Conservation (phyloP, 2,888 invertebrate genomes). For the Meliscaeva auricollis region DNA sequence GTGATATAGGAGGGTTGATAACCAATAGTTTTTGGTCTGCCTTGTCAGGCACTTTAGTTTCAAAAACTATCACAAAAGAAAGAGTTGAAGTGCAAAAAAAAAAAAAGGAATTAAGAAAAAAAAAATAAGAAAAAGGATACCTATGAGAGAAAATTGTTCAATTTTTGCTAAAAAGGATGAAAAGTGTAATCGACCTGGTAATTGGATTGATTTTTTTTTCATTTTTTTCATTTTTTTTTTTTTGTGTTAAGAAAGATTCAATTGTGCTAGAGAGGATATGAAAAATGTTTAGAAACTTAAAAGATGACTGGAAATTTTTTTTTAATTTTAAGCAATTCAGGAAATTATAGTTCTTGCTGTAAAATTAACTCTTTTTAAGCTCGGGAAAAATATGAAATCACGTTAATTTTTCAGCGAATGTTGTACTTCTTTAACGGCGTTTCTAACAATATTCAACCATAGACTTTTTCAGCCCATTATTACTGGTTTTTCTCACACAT, state of each 20-base stretch:
- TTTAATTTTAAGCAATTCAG: neutral
- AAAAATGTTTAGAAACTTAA: neutral
- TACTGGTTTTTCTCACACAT: too few species aligned
- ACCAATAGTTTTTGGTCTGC: conserved; percentile 5
- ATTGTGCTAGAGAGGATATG: neutral
- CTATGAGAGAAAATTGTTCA: conserved; percentile 31
- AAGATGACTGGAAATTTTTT: neutral
- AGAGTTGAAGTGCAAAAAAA: conserved; percentile 11
- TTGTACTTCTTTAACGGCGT: too few species aligned
- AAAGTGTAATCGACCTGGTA: conserved; percentile 47
- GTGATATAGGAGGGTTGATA: too few species aligned
- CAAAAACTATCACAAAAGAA: conserved; percentile 5
- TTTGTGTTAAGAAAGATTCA: neutral
- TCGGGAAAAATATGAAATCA: too few species aligned
- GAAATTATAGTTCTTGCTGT: neutral
- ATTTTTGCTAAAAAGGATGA: conserved; percentile 39
- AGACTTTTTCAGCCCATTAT: too few species aligned
- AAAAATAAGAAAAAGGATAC: neutral
- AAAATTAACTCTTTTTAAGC: too few species aligned
- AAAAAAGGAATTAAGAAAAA: neutral
- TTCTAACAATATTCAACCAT: too few species aligned
- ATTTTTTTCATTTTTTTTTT: neutral
- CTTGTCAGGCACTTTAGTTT: conserved; percentile 17
- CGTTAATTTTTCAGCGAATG: too few species aligned
- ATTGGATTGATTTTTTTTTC: conserved; percentile 19